Base-by-base conservation (phyloP, 2,888 invertebrate species). In the Epinotia demarniana region DNA sequence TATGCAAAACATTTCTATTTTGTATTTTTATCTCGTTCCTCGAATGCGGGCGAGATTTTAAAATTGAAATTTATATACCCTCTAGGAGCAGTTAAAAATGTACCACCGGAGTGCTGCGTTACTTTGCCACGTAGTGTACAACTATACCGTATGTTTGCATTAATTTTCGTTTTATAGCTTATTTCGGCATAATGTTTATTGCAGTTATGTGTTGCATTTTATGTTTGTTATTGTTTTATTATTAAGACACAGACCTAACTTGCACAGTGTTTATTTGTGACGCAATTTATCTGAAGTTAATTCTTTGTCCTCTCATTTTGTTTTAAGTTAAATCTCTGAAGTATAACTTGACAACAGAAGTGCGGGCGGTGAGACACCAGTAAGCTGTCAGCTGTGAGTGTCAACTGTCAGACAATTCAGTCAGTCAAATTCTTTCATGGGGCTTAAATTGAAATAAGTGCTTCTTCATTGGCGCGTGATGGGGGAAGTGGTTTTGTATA, bases 51-150 rank as follows among this genome's bases (percentile, higher is more conserved):
- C 78, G 79, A 87, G 88, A 89, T 88, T 90, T 89, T 84, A 86
- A 90, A 89, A 90, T 90, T 91, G 87, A 88, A 90, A 91, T 90
- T 89, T 90, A 91, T 90, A 85, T 85, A 86, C 90, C 90, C 87
- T 86, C 82, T 81, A 83, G 87, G 88, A 81, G 84, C 85, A 84
- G 84, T 87, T 86, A 84, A 86, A 33, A 86, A 86, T 85, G 86
- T 82, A 78, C 81, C 81, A 79, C 77, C 60, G 73, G 78, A 78
- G 78, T 79, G 79, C 75, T 74, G 61, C 70, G 81, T 82, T 81
- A 83, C 80, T 78, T 77, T 79, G 75, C 76, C 75, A 66, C 78
- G 66, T 61, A 72, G 72, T 77, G 78, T 77, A 77, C 39, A 13
- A 49, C 69, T 61, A 67, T 72, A 72, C 61, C 53, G 58, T 55